Evolutionary conservation across 2,113 vertebrate species (phyloP).

Genomic region (Etheostoma cragini): DNA sequence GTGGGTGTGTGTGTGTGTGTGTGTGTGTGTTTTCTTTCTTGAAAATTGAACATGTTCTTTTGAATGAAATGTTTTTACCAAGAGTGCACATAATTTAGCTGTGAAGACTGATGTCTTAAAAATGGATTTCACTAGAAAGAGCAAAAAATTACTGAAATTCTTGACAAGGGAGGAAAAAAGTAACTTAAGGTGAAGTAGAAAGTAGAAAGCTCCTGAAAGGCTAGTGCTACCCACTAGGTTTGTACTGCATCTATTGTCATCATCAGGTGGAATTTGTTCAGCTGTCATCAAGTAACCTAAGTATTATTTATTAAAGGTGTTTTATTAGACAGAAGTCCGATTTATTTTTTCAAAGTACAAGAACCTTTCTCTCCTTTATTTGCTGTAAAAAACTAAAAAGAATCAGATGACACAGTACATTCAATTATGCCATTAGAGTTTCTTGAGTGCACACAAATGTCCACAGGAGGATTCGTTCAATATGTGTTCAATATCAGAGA

Average conservation of each 20-base stretch:
- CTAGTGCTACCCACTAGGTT: no score
- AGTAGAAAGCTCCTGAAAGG: no score
- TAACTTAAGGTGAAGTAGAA: no score
- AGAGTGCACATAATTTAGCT: background rate
- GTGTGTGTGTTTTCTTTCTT: background rate
- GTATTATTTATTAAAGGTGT: background rate
- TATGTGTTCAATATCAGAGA: background rate
- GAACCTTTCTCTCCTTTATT: background rate
- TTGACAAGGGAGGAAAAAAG: no score
- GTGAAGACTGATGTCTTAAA: background rate
- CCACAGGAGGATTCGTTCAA: background rate
- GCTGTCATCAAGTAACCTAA: background rate
- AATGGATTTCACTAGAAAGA: background rate
- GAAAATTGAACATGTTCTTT: conserved; percentile 1
- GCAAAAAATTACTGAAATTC: background rate
- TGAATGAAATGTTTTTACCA: conserved; percentile 3
- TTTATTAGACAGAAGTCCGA: background rate
- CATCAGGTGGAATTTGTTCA: background rate
- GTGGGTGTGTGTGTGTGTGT: background rate
- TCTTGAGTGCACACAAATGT: background rate
- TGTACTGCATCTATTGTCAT: background rate
- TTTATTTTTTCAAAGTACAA: background rate
- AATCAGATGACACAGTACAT: background rate
- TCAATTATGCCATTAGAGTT: background rate
- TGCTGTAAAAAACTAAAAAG: background rate